Percentiles rank a stretch among this genome's conserved stretches.
These are phyloP conservation scores for Thalassophryne amazonica DNA, from an alignment of 2,797 vertebrate species.

Conservation along the genomic window DNA sequence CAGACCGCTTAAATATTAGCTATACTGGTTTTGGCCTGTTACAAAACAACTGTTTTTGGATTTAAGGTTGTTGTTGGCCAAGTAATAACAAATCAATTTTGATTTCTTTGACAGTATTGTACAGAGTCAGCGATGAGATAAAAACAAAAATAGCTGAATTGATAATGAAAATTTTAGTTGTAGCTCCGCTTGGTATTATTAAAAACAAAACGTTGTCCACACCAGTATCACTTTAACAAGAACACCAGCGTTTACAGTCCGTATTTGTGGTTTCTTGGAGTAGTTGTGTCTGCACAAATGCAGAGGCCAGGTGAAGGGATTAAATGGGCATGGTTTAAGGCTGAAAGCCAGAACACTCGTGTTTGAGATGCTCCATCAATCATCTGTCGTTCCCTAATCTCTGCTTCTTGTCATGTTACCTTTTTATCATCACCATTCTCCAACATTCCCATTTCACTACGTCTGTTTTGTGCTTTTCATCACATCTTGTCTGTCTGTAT, in stretches of 20 bases:
- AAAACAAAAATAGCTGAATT: too few relatives aligned
- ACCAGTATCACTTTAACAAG: conserved; percentile 1
- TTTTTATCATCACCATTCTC: not conserved
- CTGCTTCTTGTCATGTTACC: conserved; percentile 22
- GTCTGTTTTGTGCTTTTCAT: conserved; percentile 1
- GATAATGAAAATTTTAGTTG: too few relatives aligned
- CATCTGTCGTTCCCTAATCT: conserved; percentile 23
- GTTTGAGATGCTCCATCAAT: conserved; percentile 26
- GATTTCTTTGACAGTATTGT: too few relatives aligned
- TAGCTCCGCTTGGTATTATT: too few relatives aligned
- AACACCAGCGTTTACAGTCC: not conserved
- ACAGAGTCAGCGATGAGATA: too few relatives aligned
- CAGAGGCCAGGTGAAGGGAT: conserved; percentile 42
- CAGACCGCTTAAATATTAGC: too few relatives aligned
- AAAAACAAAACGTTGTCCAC: too few relatives aligned
- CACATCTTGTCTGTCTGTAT: not conserved
- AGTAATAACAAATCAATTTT: too few relatives aligned
- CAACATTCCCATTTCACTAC: not conserved
- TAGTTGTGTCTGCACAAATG: conserved; percentile 5
- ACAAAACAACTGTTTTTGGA: too few relatives aligned
- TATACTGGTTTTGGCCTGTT: too few relatives aligned
- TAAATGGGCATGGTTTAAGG: conserved; percentile 29
- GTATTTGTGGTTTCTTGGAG: not conserved
- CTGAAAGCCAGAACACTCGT: conserved; percentile 20
- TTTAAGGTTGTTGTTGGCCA: too few relatives aligned